phyloP scores from a whole-genome alignment of 2,888 invertebrate genomes.

The Watsonalla binaria region DNA sequence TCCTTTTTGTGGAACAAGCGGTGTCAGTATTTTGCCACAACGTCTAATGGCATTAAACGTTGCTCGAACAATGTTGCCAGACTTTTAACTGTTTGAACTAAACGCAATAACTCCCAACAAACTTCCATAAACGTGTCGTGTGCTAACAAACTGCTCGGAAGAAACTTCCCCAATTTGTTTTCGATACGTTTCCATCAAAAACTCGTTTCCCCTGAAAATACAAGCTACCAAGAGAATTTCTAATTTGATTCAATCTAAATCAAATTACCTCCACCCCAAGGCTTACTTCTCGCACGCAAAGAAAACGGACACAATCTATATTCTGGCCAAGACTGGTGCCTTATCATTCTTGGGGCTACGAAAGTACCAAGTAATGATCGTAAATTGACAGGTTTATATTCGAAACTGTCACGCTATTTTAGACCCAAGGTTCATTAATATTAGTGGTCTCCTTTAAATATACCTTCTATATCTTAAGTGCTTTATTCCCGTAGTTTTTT shows the following conservation, averaged over 20 bases:
- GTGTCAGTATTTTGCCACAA: slow-evolving; percentile 39
- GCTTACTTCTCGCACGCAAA: slow-evolving; percentile 40
- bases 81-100: slow-evolving; percentile 21
- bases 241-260: slow-evolving; percentile 74
- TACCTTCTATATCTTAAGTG: too few relatives aligned
- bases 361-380: slow-evolving; percentile 15
- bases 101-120: slow-evolving; percentile 17
- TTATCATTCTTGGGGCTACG: slow-evolving; percentile 12
- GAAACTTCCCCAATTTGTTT: slow-evolving; percentile 48
- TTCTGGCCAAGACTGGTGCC: slow-evolving; percentile 22
- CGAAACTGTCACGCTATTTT: slow-evolving; percentile 22
- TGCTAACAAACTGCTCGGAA: slow-evolving; percentile 17
- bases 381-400: slow-evolving; percentile 30
- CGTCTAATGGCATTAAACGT: slow-evolving; percentile 32
- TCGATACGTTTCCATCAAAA: slow-evolving; percentile 70
- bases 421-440: slow-evolving; percentile 2
- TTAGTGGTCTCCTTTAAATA: too few relatives aligned
- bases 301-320: slow-evolving; percentile 37
- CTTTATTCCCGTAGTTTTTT: too few relatives aligned
- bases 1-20: slow-evolving; percentile 36
- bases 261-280: slow-evolving; percentile 64
- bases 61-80: slow-evolving; percentile 24
- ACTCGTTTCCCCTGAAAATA: slow-evolving; percentile 66
- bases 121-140: slow-evolving; percentile 13
- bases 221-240: slow-evolving; percentile 62